Evolutionary conservation across 2,888 invertebrate genomes (phyloP), one percentile per base, ranked within the genome.

Genomic region (Tholera decimalis): DNA sequence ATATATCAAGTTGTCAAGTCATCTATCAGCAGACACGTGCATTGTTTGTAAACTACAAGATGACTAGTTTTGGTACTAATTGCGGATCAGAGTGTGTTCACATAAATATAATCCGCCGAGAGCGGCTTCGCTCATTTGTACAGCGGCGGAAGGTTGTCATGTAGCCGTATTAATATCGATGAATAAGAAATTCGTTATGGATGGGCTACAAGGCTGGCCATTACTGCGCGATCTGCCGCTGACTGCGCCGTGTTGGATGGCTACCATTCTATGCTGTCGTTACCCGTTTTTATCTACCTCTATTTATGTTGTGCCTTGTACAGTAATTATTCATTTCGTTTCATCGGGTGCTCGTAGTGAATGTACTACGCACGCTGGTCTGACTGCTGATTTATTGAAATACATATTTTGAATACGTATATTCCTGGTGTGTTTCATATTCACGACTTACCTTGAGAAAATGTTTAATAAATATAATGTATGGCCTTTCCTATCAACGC

Each of bases 131-230:
- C 91, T 93, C 94, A 95, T 95, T 94, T 94, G 95, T 95, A 93
- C 85, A 78, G 79, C 89, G 91, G 88, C 91, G 88, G 90, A 91
- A 90, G 93, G 92, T 92, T 93, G 94, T 94, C 94, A 92, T 95
- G 95, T 94, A 91, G 83, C 86, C 88, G 90, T 92, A 94, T 94
- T 94, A 93, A 94, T 93, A 93, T 93, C 94, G 94, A 95, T 95
- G 95, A 94, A 95, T 95, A 94, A 94, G 93, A 95, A 94, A 94
- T 94, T 92, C 91, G 93, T 94, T 93, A 95, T 95, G 91, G 92
- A 95, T 94, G 92, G 89, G 87, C 82, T 95, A 95, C 95, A 95
- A 90, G 94, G 88, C 88, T 90, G 87, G 86, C 92, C 91, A 93
- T 94, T 93, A 93, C 93, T 81, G 84, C 85, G 84, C 78, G 87